phyloP scores from a whole-genome alignment of 2,113 vertebrate species.

The Chaenogobius annularis region DNA sequence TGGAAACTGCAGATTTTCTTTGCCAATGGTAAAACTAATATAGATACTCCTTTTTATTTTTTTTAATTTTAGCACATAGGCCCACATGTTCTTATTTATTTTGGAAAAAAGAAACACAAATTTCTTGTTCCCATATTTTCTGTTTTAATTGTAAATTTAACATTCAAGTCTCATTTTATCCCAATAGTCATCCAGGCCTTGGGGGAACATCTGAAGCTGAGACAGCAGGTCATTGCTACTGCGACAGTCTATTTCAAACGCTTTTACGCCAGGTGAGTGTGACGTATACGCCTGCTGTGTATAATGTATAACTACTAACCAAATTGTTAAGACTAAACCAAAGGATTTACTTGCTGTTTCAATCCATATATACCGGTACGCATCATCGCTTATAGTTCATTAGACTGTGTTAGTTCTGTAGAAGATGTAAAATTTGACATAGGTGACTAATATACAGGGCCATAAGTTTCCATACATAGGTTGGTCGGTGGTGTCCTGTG shows the following conservation, averaged over 20 bases:
- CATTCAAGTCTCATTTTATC: neutral
- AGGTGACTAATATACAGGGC: no score
- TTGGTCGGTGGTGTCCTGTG: no score
- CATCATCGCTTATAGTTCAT: neutral
- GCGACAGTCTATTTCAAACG: slow-evolving; percentile 99
- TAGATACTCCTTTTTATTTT: no score
- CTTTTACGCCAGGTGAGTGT: slow-evolving; percentile 93
- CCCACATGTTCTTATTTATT: no score
- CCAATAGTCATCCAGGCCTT: slow-evolving; percentile 95
- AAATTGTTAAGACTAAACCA: neutral
- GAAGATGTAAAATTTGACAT: neutral
- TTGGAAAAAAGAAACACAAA: no score
- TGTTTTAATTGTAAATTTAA: neutral
- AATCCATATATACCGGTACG: no score
- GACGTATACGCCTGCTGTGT: neutral
- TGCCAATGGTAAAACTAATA: slow-evolving; percentile 87
- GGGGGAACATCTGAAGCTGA: slow-evolving; percentile 98
- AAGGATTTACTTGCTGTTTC: no score
- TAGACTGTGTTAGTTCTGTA: neutral
- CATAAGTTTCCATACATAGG: no score
- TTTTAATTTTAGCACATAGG: no score
- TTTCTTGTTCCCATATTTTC: no score
- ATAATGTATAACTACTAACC: neutral
- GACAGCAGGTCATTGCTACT: slow-evolving; percentile 99
- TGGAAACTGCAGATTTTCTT: slow-evolving; percentile 99